Conservation (phyloP, 2,113 vertebrate species). For the Machaerirhynchus nigripectus region DNA sequence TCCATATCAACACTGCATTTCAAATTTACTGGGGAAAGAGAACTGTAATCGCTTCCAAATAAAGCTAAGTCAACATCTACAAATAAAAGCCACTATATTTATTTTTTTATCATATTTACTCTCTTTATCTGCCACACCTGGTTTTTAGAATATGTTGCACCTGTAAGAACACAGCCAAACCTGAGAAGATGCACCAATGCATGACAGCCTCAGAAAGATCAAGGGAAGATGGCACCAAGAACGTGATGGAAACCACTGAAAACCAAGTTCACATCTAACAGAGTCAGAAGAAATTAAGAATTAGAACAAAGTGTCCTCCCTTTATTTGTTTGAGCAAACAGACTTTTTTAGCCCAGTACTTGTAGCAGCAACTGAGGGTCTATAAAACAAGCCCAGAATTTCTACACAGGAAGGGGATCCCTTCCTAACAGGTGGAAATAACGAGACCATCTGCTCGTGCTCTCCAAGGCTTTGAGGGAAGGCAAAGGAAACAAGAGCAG, state of each 20-base stretch:
- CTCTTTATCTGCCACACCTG: not conserved
- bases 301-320: not conserved
- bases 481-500: not conserved
- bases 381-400: not conserved
- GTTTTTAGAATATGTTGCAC: accelerated
- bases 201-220: not conserved
- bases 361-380: not conserved
- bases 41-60: not conserved
- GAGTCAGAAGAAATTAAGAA: not conserved
- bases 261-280: not conserved
- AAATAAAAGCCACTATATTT: not conserved
- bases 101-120: not conserved
- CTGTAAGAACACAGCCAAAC: not conserved
- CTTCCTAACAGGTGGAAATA: not conserved
- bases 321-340: no score
- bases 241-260: accelerated
- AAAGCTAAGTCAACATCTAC: not conserved
- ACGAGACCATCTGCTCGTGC: accelerated
- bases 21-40: not conserved
- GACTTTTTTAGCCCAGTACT: no score
- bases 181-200: not conserved
- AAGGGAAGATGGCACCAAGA: not conserved
- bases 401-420: not conserved
- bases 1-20: not conserved
- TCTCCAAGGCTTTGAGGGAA: not conserved